Conservation (phyloP, 2,888 invertebrate species). For the Stenodera caucasica region DNA sequence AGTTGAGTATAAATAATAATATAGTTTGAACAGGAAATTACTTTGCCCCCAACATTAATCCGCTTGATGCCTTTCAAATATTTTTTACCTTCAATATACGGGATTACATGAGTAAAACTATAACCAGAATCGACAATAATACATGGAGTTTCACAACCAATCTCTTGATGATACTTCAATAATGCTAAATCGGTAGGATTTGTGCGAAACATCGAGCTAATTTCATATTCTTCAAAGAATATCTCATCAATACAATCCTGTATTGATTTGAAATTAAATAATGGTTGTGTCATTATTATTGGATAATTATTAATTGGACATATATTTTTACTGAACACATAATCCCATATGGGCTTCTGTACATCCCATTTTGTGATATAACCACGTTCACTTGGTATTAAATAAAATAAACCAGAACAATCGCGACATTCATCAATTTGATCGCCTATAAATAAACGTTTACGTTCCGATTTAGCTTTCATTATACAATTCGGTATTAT, state of each 20-base stretch:
- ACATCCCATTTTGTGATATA: constrained; percentile 96
- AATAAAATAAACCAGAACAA: constrained; percentile 90
- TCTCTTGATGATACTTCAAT: constrained; percentile 36
- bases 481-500: constrained; percentile 93
- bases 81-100: constrained; percentile 74
- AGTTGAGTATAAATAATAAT: too few species aligned
- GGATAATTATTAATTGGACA: constrained; percentile 77
- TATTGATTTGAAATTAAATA: constrained; percentile 88
- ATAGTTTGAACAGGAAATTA: constrained; percentile 49
- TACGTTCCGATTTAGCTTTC: constrained; percentile 96
- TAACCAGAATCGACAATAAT: constrained; percentile 92
- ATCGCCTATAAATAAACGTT: constrained; percentile 89
- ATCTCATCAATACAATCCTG: constrained; percentile 95
- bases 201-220: constrained; percentile 76
- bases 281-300: constrained; percentile 89
- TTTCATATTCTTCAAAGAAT: constrained; percentile 96
- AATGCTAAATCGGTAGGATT: constrained; percentile 77
- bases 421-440: constrained; percentile 97
- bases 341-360: constrained; percentile 96
- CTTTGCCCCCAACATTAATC: constrained; percentile 95
- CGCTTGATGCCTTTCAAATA: constrained; percentile 70
- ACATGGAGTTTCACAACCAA: constrained; percentile 41
- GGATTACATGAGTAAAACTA: constrained; percentile 93
- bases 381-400: constrained; percentile 93
- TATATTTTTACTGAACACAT: constrained; percentile 85